These are phyloP conservation scores for Enteromius treurensis DNA, from an alignment of 2,797 vertebrate species.

Conservation along the genomic window DNA sequence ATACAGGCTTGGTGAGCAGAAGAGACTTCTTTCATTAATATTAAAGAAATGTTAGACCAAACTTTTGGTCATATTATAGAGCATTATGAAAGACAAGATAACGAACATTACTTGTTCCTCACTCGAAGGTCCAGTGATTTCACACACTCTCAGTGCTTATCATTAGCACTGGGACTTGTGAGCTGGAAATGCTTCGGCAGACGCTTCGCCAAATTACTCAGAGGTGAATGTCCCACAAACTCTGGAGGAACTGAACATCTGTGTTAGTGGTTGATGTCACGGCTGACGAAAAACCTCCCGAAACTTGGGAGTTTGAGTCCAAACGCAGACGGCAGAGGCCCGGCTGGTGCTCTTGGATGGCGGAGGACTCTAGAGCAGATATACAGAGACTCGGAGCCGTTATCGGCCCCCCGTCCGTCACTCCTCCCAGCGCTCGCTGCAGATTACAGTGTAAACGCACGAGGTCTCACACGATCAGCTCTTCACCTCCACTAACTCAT, in stretches of 20 bases:
- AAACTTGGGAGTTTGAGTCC: not conserved
- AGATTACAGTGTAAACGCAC: not conserved
- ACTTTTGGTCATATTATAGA: not conserved
- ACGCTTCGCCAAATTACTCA: conserved; percentile 16
- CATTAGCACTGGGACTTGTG: not conserved
- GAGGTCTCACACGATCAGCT: conserved; percentile 1
- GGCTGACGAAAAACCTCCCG: not conserved
- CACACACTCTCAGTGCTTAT: not conserved
- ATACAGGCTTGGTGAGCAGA: not conserved
- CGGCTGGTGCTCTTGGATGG: not conserved
- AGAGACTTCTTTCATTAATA: not conserved
- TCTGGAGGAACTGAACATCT: not conserved
- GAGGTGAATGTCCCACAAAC: conserved; percentile 25
- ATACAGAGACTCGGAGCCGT: conserved; percentile 1
- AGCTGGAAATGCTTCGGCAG: not conserved
- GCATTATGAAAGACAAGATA: not conserved
- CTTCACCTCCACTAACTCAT: not conserved
- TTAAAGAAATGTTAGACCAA: not conserved
- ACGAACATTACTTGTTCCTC: not conserved
- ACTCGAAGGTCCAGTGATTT: not conserved
- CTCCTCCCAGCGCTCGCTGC: not conserved
- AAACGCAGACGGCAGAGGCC: not conserved
- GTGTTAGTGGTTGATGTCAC: not conserved
- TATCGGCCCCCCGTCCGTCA: not conserved
- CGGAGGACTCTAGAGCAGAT: conserved; percentile 19